Evolutionary conservation across 2,113 vertebrate genomes (phyloP).

Genomic region (Eidolon helvum): DNA sequence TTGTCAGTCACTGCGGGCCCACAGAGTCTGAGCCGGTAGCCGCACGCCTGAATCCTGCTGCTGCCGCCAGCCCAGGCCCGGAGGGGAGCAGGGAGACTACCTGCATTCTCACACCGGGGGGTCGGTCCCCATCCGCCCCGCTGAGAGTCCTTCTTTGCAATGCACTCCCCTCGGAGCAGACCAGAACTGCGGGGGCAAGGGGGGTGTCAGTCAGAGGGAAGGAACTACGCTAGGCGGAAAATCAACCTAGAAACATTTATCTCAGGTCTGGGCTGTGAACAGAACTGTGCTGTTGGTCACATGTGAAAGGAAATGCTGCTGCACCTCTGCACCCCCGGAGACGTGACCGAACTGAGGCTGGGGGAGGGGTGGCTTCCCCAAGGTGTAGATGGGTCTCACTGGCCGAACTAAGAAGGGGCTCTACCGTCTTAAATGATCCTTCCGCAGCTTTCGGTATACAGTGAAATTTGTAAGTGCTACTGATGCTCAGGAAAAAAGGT

Average conservation of each 20-base stretch:
- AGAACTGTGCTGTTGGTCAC: not conserved
- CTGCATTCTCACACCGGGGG: not conserved
- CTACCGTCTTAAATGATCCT: not conserved
- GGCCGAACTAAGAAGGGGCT: not conserved
- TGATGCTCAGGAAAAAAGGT: not conserved
- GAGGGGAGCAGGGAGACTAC: fast-evolving
- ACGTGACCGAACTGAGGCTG: not conserved
- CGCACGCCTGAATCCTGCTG: not conserved
- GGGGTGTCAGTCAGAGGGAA: not conserved
- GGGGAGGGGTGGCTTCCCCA: not conserved
- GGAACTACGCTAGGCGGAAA: not conserved
- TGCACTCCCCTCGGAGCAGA: not conserved
- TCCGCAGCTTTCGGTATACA: not conserved
- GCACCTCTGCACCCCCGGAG: not conserved
- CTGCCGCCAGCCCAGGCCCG: too few species aligned
- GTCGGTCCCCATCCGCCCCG: not conserved
- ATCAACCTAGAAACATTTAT: not conserved
- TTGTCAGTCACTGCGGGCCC: not conserved
- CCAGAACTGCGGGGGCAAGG: not conserved
- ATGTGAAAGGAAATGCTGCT: not conserved
- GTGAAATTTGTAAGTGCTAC: not conserved
- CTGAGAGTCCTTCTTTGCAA: not conserved
- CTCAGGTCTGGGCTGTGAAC: not conserved
- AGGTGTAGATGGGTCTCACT: not conserved
- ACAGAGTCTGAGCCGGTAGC: not conserved